Percentiles rank a stretch among this genome's conserved stretches.
These are phyloP conservation scores for Leptinotarsa undecemlineata DNA, from an alignment of 1,140 invertebrate genomes.

Conservation along the genomic window DNA sequence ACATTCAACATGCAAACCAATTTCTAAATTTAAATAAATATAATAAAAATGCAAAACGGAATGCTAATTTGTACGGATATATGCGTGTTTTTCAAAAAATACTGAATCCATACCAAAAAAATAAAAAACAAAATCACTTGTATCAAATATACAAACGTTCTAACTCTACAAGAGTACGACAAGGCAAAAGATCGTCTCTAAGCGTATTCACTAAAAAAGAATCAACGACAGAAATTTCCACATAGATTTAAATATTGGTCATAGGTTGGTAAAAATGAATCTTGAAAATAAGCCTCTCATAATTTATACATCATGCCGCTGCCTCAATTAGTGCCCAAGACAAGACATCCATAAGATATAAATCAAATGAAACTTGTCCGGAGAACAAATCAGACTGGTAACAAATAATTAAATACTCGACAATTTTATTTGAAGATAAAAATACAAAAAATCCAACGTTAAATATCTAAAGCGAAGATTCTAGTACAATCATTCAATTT, in stretches of 20 bases:
- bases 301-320: constrained; percentile 22
- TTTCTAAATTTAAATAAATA: constrained; percentile 11
- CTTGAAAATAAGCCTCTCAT: constrained; percentile 10
- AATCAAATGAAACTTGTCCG: not conserved
- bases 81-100: constrained; percentile 41
- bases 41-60: constrained; percentile 34
- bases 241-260: constrained; percentile 23
- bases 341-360: not conserved
- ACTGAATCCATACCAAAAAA: constrained; percentile 28
- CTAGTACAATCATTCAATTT: constrained; percentile 22
- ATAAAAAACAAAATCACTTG: constrained; percentile 19
- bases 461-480: constrained; percentile 29
- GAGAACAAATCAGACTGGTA: constrained; percentile 19
- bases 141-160: constrained; percentile 22
- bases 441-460: constrained; percentile 30
- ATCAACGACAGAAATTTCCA: not conserved
- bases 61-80: constrained; percentile 46
- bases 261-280: constrained; percentile 21
- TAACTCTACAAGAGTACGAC: constrained; percentile 26
- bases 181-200: constrained; percentile 24
- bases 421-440: constrained; percentile 29
- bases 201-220: constrained; percentile 27
- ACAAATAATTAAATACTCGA: constrained; percentile 27
- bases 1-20: constrained; percentile 19
- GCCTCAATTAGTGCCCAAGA: constrained; percentile 1